Evolutionary conservation across 2,797 vertebrate genomes (phyloP), one percentile per base, ranked within the genome.

Genomic region (Argya squamiceps): DNA sequence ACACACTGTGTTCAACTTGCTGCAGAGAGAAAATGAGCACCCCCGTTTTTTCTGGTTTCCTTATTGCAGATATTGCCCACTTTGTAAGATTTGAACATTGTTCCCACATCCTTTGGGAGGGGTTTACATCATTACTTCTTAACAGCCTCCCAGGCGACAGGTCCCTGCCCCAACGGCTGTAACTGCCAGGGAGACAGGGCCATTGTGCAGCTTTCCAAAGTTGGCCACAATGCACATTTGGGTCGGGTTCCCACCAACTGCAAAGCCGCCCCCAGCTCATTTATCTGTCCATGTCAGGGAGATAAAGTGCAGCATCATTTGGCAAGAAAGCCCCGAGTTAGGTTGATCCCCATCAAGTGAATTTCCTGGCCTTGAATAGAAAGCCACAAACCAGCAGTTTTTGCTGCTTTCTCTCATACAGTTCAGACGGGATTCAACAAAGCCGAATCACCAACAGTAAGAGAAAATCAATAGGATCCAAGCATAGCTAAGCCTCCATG

Each of bases 121-220:
- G 55, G 59, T 65, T 86, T 69, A 63, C 74, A 76, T 67, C 36
- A 32, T 69, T 47, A 59, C 89, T 95, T 69, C 78, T 64, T 41
- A 88, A 50, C 43, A 89, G 84, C 75, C 58, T 67, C 71, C 85
- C 75, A 50, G 76, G 63, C 0, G 0, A n/a, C 79, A 68, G 62
- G 70, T 74, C 71, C 58, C 59, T 82, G 86, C 73, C 75, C 60
- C 79, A 96, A 93, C 27, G 68, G 93, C 89, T 73, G 68, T 56
- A 87, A 92, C 91, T 63, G 89, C 56, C 80, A 23, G 44, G 68
- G 81, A 76, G 39, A 50, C 52, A 4, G 15, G 78, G 47, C 70
- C 81, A 83, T 90, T 96, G 89, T 90, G 78, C 44, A 43, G 84
- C 69, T 46, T 87, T 63, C 9, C 3, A 92, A 89, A 84, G 71